Evolutionary conservation across 2,888 invertebrate species (phyloP), one percentile per base, ranked within the genome.

Genomic region (Formica aserva): DNA sequence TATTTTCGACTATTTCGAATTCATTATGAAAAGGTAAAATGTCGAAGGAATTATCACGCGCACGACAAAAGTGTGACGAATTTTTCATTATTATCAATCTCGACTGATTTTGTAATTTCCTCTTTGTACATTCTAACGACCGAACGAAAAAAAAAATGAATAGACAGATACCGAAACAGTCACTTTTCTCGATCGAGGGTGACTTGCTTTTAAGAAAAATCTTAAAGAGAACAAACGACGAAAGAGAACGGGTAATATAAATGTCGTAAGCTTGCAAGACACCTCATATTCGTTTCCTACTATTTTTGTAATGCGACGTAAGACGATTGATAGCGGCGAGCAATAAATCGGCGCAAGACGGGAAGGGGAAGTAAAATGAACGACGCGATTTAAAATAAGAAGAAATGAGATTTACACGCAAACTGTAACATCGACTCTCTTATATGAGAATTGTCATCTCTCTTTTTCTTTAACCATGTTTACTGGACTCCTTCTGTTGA

Each of bases 261-360:
- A 82, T 48, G 60, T 87, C 82, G 80, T 82, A 87, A 86, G 83
- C 81, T 89, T 85, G 87, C 85, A 85, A 83, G 77, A 89, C 87
- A 83, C 85, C 88, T 86, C 38, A 67, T 83, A 85, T 86, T 89
- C 85, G 86, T 90, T 89, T 89, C 88, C 89, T 88, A 90, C 89
- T 90, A 90, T 90, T 90, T 90, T 90, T 90, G 88, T 90, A 77
- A 90, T 87, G 82, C 85, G 74, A 83, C 75, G 83, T 89, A 81
- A 84, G 74, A 84, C 66, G 84, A 85, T 87, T 81, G 85, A 78
- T 62, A 83, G 66, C 74, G 85, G 83, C 55, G 81, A 89, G 86
- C 72, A 67, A 74, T 62, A 83, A 74, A 52, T 80, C 29, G 67
- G 26, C 32, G 60, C n/a, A 62, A 32, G 22, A 74, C 1, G n/a